These are phyloP conservation scores for Acanthiza pusilla DNA, from an alignment of 2,797 vertebrate species.

Conservation along the genomic window DNA sequence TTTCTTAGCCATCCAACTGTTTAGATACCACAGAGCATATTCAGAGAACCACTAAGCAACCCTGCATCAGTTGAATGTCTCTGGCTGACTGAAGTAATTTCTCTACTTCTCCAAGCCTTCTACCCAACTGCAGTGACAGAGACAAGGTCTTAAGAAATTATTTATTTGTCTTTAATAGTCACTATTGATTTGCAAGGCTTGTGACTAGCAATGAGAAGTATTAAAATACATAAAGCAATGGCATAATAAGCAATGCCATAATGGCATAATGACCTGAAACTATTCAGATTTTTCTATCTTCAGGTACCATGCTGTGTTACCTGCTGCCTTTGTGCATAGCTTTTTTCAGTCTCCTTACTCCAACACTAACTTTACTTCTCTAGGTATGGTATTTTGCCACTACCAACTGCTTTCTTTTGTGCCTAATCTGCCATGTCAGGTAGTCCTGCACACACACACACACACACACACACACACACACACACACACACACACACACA, in stretches of 20 bases:
- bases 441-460: fast-evolving
- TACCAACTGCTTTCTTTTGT: neutral
- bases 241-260: neutral
- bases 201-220: neutral
- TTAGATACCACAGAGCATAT: neutral
- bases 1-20: neutral
- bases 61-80: neutral
- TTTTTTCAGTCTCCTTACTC: neutral
- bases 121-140: neutral
- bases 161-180: neutral
- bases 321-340: neutral
- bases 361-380: neutral
- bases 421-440: neutral
- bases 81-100: neutral
- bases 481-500: too few relatives aligned
- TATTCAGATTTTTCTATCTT: neutral
- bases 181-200: neutral
- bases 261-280: neutral
- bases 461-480: too few relatives aligned
- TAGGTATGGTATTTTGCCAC: neutral
- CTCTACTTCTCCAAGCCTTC: neutral
- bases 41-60: neutral
- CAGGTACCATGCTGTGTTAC: neutral
- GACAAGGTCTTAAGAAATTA: neutral
- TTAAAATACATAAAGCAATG: neutral